Evolutionary conservation across 2,113 vertebrate genomes (phyloP).

Genomic region (Steatornis caripensis): DNA sequence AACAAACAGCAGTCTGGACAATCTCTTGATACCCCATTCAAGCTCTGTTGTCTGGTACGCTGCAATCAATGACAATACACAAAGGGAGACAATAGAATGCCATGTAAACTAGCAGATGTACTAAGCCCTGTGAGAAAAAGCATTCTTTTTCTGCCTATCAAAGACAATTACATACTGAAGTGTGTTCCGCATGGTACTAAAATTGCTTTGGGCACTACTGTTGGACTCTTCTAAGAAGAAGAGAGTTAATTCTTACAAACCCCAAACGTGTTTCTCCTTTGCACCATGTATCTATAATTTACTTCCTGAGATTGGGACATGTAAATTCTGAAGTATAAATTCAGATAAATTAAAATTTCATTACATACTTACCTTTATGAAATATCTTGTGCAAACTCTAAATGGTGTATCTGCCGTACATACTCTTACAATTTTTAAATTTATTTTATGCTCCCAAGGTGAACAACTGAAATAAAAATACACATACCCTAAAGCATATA

Average conservation of each 20-base stretch:
- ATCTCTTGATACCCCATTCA: not conserved
- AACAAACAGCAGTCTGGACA: not conserved
- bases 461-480: not conserved
- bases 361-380: not conserved
- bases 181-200: not conserved
- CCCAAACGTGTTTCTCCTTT: not conserved
- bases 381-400: not conserved
- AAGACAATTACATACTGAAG: conserved; percentile 38
- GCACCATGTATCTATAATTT: not conserved
- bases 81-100: not conserved
- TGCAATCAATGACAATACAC: not conserved
- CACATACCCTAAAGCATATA: not conserved
- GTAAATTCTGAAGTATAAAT: not conserved
- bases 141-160: conserved; percentile 10
- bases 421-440: not conserved
- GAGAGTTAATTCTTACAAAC: not conserved
- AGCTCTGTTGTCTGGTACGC: conserved; percentile 9
- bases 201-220: not conserved
- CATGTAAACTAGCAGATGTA: conserved; percentile 15
- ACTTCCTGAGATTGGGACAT: not conserved
- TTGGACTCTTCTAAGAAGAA: not conserved
- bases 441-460: not conserved
- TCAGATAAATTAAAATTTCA: not conserved
- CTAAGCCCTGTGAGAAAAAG: not conserved
- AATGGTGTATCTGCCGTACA: not conserved